Evolutionary conservation across 2,797 vertebrate species (phyloP).

Genomic region (Gallinago solitaria): DNA sequence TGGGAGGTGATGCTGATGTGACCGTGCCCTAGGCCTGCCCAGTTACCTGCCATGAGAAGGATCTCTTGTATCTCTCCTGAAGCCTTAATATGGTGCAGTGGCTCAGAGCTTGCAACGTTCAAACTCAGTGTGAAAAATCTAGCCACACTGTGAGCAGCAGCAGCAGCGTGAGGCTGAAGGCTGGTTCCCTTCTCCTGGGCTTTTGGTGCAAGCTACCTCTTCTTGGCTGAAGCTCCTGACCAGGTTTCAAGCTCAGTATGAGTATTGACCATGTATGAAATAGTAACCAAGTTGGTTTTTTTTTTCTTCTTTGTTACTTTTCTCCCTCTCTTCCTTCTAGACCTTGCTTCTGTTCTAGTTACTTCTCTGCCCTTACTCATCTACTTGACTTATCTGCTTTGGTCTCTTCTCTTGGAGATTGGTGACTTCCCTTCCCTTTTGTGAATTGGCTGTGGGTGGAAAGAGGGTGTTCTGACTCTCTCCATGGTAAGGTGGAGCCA

Average conservation of each 20-base stretch:
- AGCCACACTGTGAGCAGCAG: background rate
- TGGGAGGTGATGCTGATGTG: background rate
- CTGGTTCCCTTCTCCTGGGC: background rate
- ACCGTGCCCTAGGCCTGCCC: background rate
- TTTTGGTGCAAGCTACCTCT: background rate
- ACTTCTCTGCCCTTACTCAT: background rate
- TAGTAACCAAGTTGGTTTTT: background rate
- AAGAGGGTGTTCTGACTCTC: background rate
- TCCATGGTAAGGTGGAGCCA: background rate
- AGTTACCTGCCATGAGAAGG: background rate
- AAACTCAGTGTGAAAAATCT: background rate
- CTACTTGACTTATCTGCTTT: background rate
- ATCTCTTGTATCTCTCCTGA: background rate
- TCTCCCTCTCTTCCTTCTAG: background rate
- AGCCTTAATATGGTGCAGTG: accelerated
- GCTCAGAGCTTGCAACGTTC: background rate
- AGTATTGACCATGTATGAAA: background rate
- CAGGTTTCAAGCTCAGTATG: background rate
- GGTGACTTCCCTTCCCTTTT: background rate
- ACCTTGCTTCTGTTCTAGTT: background rate
- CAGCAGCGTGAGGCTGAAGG: background rate
- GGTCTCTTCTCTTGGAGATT: background rate
- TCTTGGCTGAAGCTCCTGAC: background rate
- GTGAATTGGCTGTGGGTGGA: background rate
- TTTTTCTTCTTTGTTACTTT: background rate